Percentiles rank a stretch among this genome's conserved stretches.
Conservation (phyloP, 1,140 invertebrate species). For the Meloidogyne chitwoodi region DNA sequence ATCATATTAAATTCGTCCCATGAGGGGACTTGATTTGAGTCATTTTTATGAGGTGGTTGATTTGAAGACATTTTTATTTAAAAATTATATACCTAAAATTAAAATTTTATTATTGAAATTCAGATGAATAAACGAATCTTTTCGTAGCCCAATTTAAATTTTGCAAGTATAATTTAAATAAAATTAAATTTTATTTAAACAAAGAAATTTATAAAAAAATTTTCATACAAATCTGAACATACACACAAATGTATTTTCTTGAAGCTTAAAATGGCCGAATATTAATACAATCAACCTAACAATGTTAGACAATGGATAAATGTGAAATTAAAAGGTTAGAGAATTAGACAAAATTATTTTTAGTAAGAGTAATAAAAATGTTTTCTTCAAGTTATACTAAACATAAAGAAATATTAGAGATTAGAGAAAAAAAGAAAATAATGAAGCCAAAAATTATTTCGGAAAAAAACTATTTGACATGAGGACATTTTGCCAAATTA, state of each 20-base stretch:
- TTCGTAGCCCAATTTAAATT: no score
- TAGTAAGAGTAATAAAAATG: no score
- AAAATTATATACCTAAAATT: no score
- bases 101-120: no score
- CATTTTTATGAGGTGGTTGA: not conserved
- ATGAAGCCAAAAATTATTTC: not conserved
- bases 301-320: not conserved
- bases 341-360: not conserved
- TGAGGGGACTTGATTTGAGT: constrained; percentile 17
- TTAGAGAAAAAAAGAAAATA: not conserved
- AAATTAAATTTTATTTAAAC: no score
- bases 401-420: no score
- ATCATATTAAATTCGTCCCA: constrained; percentile 34
- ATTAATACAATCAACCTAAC: not conserved
- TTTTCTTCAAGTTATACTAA: no score
- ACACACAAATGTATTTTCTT: not conserved
- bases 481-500: not conserved
- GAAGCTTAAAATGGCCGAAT: not conserved
- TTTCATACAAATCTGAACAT: not conserved
- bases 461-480: not conserved
- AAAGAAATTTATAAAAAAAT: no score
- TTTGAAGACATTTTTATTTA: constrained; percentile 1
- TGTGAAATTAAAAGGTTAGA: not conserved
- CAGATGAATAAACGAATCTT: no score
- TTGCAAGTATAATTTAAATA: no score